Conservation (phyloP, 2,113 vertebrate species). For the Anoplopoma fimbria region DNA sequence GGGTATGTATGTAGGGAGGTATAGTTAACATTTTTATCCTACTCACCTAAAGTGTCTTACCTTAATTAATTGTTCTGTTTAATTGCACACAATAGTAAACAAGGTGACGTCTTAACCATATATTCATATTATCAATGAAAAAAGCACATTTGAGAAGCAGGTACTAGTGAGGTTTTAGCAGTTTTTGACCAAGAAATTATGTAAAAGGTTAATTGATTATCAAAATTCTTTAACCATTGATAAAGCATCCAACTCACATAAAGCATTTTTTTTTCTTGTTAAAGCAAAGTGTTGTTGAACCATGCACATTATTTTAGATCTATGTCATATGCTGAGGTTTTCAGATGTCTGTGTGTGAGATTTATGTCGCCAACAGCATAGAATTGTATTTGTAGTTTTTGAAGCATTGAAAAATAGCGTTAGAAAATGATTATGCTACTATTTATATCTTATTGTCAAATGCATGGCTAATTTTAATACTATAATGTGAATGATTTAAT, state of each 20-base stretch:
- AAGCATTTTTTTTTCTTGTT: too few species aligned
- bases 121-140: not conserved
- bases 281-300: not conserved
- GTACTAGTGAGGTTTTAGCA: not conserved
- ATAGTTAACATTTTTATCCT: too few species aligned
- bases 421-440: not conserved
- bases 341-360: not conserved
- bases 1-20: too few species aligned
- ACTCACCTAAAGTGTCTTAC: too few species aligned
- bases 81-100: not conserved
- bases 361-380: not conserved
- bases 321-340: not conserved
- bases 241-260: too few species aligned
- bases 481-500: not conserved
- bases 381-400: not conserved
- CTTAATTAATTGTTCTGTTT: not conserved
- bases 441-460: not conserved
- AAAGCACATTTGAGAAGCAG: not conserved
- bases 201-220: too few species aligned
- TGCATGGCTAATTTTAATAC: not conserved
- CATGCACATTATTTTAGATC: too few species aligned
- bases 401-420: not conserved
- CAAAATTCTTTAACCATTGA: too few species aligned
- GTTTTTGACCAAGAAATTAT: not conserved
- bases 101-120: not conserved